Conservation (phyloP, 2,113 vertebrate species). For the Pyxicephalus adspersus region DNA sequence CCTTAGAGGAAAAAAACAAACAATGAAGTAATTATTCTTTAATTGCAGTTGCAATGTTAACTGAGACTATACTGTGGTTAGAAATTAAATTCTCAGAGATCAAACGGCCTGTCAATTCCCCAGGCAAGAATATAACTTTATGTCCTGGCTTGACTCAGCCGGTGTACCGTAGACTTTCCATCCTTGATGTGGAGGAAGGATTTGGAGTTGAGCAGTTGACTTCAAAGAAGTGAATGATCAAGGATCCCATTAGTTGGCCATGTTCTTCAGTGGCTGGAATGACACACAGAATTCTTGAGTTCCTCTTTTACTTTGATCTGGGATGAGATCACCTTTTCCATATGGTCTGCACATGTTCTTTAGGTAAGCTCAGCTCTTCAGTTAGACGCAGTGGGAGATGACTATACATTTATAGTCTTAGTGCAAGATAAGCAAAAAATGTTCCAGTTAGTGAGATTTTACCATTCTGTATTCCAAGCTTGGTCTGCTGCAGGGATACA, state of each 20-base stretch:
- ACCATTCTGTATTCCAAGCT: not conserved
- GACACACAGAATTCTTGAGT: not conserved
- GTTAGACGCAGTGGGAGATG: not conserved
- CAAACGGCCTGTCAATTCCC: not conserved
- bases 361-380: not conserved
- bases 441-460: not conserved
- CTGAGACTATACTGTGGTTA: slow-evolving; percentile 10
- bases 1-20: not conserved
- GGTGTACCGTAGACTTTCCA: not conserved
- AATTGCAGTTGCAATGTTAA: slow-evolving; percentile 9
- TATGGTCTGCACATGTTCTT: not conserved
- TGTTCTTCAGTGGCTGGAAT: not conserved
- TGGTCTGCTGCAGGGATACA: not conserved
- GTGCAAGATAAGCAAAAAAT: not conserved
- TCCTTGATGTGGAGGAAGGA: no score
- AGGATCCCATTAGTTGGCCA: not conserved
- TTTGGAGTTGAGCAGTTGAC: not conserved
- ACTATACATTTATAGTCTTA: not conserved
- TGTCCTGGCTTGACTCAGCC: slow-evolving; percentile 6
- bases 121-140: not conserved
- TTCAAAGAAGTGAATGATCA: slow-evolving; percentile 18
- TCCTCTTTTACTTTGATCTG: not conserved
- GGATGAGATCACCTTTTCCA: not conserved
- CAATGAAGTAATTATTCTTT: slow-evolving; percentile 37
- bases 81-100: slow-evolving; percentile 17